Base-by-base conservation (phyloP, 2,888 invertebrate genomes). In the Harmothoe impar region DNA sequence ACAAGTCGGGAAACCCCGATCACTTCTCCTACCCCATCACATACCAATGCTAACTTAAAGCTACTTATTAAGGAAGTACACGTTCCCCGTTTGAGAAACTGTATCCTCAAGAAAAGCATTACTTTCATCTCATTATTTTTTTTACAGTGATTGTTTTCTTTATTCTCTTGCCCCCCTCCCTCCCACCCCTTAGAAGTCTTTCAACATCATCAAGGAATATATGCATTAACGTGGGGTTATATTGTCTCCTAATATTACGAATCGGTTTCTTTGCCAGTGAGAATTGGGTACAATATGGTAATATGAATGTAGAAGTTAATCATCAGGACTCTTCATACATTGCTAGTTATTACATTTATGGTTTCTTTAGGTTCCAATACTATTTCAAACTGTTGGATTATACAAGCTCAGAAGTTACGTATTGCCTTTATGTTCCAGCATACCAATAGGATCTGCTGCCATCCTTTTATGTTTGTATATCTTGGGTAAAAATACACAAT, bases 401-500 rank as follows among this genome's bases (percentile, higher is more conserved):
- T 15, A 77, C 77, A 77, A 77, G 77, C 77, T 77, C 77, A n/a
- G 25, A 77, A 77, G 31, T 77, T 17, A 77, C 77, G 31, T 77
- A 25, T 31, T 77, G 25, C 77, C 77, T 77, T 31, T 3, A 25
- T 15, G 31, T 77, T 77, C 31, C 77, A 77, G 77, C 77, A 20
- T 81, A 43, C 43, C 81, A 23, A 17, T 81, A 35, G 81, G 81
- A 81, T 43, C 81, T 81, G 81, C 81, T 81, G 81, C 81, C 43
- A n/a, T n/a, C 81, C 12, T 81, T 20, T 35, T 17, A 15, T 35
- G 33, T 31, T 31, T 33, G 81, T 81, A 33, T 81, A 35, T 43
- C 20, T 81, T 43, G 81, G 35, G 43, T 81, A 33, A 81, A 31
- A 81, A 31, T 77, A 25, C 77, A 77, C 77, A 77, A 29, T 31